These are phyloP conservation scores for Scolanthus callimorphus DNA, from an alignment of 92 coral and sea anemone genomes.

Conservation along the genomic window DNA sequence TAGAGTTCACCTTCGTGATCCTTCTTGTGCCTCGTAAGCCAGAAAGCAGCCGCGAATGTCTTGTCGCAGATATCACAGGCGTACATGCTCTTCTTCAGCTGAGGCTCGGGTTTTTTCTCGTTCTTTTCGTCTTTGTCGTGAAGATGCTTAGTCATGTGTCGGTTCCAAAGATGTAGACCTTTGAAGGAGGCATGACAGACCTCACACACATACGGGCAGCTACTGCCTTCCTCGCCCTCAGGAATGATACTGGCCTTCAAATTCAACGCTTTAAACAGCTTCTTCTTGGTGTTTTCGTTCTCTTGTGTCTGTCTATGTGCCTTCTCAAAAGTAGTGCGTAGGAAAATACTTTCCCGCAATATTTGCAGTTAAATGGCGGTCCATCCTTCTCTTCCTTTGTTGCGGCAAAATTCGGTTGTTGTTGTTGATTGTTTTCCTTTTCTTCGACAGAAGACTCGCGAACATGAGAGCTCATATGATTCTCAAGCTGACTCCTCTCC, in stretches of 20 bases:
- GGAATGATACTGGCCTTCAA: not conserved
- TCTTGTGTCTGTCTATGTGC: conserved; percentile 9
- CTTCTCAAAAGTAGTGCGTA: conserved; percentile 13
- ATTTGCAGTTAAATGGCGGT: conserved; percentile 12
- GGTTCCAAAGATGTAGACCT: conserved; percentile 10
- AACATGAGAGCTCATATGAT: not conserved
- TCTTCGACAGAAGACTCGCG: not conserved
- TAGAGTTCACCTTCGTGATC: not conserved
- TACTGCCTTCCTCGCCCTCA: not conserved
- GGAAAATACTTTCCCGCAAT: conserved; percentile 13
- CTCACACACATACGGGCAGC: conserved; percentile 5
- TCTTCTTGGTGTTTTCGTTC: conserved; percentile 12
- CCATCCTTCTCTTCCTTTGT: not conserved
- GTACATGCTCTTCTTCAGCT: not conserved
- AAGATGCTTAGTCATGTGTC: conserved; percentile 16
- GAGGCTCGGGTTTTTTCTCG: not conserved
- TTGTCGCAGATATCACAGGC: not conserved
- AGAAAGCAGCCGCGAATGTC: not conserved
- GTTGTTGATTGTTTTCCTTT: not conserved
- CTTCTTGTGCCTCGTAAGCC: not conserved
- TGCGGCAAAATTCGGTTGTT: not conserved
- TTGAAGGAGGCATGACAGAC: conserved; percentile 11
- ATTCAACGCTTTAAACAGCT: conserved; percentile 10
- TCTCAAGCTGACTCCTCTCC: not conserved
- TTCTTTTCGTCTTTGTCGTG: not conserved